A percentile compares a stretch with the other conserved stretches of the same genome.
These are phyloP conservation scores for Pecten maximus DNA, from an alignment of 2,888 invertebrate genomes.

Conservation along the genomic window DNA sequence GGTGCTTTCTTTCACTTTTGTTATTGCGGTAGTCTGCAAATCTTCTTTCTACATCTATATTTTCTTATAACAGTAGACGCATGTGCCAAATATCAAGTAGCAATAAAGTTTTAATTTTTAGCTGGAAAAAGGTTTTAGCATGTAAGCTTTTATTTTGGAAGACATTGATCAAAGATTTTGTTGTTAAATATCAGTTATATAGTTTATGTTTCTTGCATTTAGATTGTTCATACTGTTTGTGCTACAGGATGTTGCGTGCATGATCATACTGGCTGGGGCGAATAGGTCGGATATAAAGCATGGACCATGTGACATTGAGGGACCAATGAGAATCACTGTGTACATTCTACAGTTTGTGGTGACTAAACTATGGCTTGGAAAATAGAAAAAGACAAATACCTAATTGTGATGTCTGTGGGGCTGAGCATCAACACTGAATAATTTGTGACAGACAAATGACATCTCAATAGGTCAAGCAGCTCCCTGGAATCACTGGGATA, in stretches of 20 bases:
- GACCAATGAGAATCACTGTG: conserved; percentile 20
- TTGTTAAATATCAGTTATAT: background rate
- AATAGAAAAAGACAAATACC: background rate
- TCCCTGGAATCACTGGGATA: background rate
- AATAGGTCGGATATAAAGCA: background rate
- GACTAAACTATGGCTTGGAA: background rate
- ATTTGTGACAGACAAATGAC: background rate
- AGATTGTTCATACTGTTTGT: background rate
- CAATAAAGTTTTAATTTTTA: background rate
- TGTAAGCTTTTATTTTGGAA: background rate
- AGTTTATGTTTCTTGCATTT: background rate
- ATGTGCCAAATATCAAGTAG: background rate
- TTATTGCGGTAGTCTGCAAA: background rate
- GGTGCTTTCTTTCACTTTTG: background rate
- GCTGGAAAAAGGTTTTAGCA: background rate
- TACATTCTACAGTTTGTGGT: background rate
- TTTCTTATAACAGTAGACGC: background rate
- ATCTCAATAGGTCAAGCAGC: background rate
- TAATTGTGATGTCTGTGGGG: background rate
- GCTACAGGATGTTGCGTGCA: background rate
- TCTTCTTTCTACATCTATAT: background rate
- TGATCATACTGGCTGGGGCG: background rate
- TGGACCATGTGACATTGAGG: background rate
- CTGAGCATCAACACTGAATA: background rate
- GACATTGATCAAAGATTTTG: background rate